Percentiles rank a stretch among this genome's conserved stretches.
These are phyloP conservation scores for Tenthredo mesomela DNA, from an alignment of 2,888 invertebrate genomes.

Conservation along the genomic window DNA sequence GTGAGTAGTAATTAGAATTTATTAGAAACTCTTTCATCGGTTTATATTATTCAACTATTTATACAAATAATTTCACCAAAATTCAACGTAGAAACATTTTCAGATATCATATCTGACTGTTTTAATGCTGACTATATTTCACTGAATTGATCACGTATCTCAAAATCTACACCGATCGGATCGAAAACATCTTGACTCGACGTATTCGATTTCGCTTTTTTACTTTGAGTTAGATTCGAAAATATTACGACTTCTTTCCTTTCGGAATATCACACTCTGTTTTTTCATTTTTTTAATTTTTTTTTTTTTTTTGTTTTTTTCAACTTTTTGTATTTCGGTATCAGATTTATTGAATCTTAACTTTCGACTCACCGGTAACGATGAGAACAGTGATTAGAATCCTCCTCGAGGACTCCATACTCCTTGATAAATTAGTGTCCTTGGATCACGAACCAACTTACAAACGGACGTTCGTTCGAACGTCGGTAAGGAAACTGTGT, in stretches of 20 bases:
- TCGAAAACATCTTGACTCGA: no score
- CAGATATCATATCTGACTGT: not conserved
- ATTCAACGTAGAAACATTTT: not conserved
- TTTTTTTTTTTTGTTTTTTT: no score
- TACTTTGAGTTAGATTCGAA: not conserved
- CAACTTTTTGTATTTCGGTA: no score
- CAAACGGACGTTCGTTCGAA: not conserved
- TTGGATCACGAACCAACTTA: conserved; percentile 18
- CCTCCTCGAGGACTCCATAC: not conserved
- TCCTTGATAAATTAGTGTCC: conserved; percentile 17
- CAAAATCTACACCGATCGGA: not conserved
- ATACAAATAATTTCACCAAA: not conserved
- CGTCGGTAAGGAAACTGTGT: conserved; percentile 62
- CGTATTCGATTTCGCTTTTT: no score
- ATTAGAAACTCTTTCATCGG: not conserved
- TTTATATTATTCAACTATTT: not conserved
- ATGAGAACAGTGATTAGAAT: not conserved
- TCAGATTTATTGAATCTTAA: not conserved
- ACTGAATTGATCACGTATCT: not conserved
- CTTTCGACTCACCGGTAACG: conserved; percentile 4
- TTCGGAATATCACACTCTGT: not conserved
- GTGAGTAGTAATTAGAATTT: not conserved
- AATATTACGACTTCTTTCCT: not conserved
- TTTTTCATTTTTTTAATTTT: no score
- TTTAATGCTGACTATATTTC: not conserved